A percentile compares a stretch with the other conserved stretches of the same genome.
Conservation (phyloP, 2,113 vertebrate species). For the Arenaria interpres region DNA sequence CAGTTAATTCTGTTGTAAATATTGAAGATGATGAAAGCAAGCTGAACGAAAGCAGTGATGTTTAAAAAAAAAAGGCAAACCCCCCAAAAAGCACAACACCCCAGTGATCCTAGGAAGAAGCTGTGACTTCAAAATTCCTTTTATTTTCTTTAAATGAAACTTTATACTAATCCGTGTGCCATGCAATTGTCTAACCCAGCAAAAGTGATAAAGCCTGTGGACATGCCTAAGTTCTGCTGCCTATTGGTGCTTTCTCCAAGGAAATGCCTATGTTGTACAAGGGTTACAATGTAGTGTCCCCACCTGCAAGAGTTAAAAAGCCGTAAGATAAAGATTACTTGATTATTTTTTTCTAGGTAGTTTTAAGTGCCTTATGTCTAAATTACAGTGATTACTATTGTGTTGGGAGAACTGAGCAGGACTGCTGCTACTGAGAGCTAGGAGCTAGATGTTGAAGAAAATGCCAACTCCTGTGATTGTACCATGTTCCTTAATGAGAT, state of each 20-base stretch:
- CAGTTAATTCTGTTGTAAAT: not conserved
- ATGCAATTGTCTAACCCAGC: not conserved
- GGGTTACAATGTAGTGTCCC: not conserved
- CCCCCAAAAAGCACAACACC: not conserved
- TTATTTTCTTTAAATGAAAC: not conserved
- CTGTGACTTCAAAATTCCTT: not conserved
- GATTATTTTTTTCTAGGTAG: not conserved
- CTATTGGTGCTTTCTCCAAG: not conserved
- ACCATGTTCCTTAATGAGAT: not conserved
- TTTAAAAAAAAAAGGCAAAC: not conserved
- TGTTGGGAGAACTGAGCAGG: not conserved
- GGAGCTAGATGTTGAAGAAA: not conserved
- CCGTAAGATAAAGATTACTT: not conserved
- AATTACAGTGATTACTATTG: not conserved
- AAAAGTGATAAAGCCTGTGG: not conserved
- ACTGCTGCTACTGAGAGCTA: not conserved
- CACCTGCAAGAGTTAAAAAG: not conserved
- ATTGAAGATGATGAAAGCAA: not conserved
- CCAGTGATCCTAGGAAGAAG: not conserved
- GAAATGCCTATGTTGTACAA: not conserved
- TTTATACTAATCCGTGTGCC: not conserved
- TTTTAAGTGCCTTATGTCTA: not conserved
- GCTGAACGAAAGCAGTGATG: not conserved
- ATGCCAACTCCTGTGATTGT: not conserved
- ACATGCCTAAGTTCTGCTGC: not conserved